Evolutionary conservation across 2,797 vertebrate species (phyloP).

Genomic region (Tympanoctomys barrerae): DNA sequence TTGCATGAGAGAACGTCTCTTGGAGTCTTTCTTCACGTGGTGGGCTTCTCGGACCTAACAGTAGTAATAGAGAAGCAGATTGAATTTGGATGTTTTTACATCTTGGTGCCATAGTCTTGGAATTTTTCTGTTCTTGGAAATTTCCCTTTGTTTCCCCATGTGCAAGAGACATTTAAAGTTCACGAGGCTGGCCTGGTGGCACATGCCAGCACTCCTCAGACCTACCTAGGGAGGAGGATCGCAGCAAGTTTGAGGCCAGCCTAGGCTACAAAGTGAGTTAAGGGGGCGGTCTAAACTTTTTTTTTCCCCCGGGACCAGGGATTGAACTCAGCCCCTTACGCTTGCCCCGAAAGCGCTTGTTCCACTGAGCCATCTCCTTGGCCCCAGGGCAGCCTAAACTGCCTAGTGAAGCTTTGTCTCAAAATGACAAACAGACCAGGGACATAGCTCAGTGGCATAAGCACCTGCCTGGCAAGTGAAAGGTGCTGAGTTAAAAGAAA

Average conservation of each 20-base stretch:
- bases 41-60: too few relatives aligned
- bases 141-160: background rate
- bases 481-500: too few relatives aligned
- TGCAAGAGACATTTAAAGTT: background rate
- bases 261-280: background rate
- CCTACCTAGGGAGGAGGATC: background rate
- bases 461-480: too few relatives aligned
- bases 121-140: background rate
- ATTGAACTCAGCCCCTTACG: too few relatives aligned
- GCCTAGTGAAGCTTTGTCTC: background rate
- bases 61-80: slow-evolving; percentile 1
- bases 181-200: background rate
- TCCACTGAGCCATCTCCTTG: too few relatives aligned
- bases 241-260: background rate
- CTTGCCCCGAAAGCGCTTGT: too few relatives aligned
- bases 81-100: slow-evolving; percentile 29
- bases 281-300: background rate
- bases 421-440: background rate
- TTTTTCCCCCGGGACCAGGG: too few relatives aligned
- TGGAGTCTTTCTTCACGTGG: too few relatives aligned
- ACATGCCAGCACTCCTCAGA: background rate
- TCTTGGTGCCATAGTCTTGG: background rate
- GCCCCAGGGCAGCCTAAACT: background rate
- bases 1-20: too few relatives aligned
- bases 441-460: too few relatives aligned